Base-by-base conservation (phyloP, 2,888 invertebrate genomes). In the Volucella inanis region DNA sequence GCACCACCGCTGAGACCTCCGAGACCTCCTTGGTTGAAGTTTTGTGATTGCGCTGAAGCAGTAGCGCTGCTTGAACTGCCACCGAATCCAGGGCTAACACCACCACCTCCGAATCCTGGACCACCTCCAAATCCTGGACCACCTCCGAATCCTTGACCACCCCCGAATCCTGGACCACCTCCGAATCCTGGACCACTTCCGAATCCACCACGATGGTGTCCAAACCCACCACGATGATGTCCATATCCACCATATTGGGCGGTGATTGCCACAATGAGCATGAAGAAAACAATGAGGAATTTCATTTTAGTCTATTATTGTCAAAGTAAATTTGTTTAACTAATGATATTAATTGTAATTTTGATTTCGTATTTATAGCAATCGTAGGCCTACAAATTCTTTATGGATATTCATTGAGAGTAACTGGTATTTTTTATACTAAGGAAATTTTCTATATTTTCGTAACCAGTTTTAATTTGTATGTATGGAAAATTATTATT, bases 251-350 rank as follows among this genome's bases (percentile, higher is more conserved):
- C 88, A 15, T 87, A 89, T 50, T 89, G 89, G 6, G 90, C 89
- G 59, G 88, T 71, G 43, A 80, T 88, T 15, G 87, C 89, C 49
- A 89, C 89, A 75, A 90, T 87, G 75, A 89, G 12, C 64, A 90
- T 57, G 14, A 89, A 88, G 11, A 90, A 62, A 47, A 89, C 88
- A 78, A 90, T 87, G 47, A 90, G 67, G 38, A 88, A 86, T 84
- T 90, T 90, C 90, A 90, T 90, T 3, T 84, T 84, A 68, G 11
- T 49, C 18, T 55, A 15, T 59, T 59, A 64, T 49, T 14, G 54
- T 43, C 52, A 87, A 75, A 86, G 31, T 6, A 31, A 31, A 6
- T 83, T 76, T 64, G 31, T 83, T 76, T 64, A 76, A 86, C 87
- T 88, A 87, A 82, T 89, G 57, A 31, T 72, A 55, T 6, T 8